Base-by-base conservation (phyloP, 92 coral and sea anemone species). In the Hydrozoanthus gracilis region DNA sequence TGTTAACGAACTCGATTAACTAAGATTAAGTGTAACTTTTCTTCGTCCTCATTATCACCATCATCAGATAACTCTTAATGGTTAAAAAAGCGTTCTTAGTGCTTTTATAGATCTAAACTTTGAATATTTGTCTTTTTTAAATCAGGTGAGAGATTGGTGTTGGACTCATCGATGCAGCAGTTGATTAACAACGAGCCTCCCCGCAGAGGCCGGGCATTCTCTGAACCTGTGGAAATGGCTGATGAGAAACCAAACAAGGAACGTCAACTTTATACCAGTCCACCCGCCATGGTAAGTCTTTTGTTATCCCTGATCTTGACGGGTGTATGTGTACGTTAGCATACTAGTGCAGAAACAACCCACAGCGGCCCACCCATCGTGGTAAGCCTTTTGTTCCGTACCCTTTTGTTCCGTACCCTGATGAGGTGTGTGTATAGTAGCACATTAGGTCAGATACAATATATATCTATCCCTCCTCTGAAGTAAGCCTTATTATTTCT, bases 191-290 rank as follows among this genome's bases (percentile, higher is more conserved):
- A 17, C 4, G 77, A 70, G 11, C 87, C 68, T 70, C 79, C 17
- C 14, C 54, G 66, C 45, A 73, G 77, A 51, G 51, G 56, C 47
- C 77, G 77, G 27, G 79, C 79, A n/a, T 83, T 48, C 50, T 70
- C 79, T 70, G 87, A 70, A 45, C 77, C 79, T 3, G 54, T 83
- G 18, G 79, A 83, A 2, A 44, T 39, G 18, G 77, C 10, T 69
- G 67, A 66, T 67, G 51, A 68, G n/a, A 50, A 51, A 18, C n/a
- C 27, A 4, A 65, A 45, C 44, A 66, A 71, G 10, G 66, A 51
- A 7, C 79, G 87, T n/a, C 51, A 83, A 20, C 69, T 51, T 46
- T 83, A 70, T 18, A 83, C 87, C n/a, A 70, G 77, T 13, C 69
- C 87, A 47, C 49, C 79, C 55, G 44, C 79, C 7, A 27, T 70